These are phyloP conservation scores for Arnoldichthys spilopterus DNA, from an alignment of 2,797 vertebrate species.

Conservation along the genomic window DNA sequence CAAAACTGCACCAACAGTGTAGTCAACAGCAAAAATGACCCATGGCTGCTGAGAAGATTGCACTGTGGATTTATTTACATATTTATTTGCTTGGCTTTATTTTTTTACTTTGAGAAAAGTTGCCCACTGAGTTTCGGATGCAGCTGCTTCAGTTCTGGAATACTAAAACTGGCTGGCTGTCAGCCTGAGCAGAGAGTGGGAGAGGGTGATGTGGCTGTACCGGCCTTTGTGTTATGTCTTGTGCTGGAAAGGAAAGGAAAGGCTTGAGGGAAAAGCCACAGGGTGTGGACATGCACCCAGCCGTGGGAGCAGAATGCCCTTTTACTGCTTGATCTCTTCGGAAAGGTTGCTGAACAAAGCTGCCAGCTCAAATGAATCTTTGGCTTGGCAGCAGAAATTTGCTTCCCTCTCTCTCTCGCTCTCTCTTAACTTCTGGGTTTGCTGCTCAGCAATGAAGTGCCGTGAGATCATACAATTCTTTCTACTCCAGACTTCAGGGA, in stretches of 20 bases:
- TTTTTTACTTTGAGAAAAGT: not conserved
- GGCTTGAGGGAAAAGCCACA: slow-evolving; percentile 11
- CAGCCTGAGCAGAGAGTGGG: slow-evolving; percentile 1
- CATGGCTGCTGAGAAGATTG: slow-evolving; percentile 28
- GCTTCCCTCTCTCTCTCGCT: not conserved
- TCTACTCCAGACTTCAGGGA: not conserved
- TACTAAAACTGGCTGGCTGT: not conserved
- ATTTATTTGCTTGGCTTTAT: not conserved
- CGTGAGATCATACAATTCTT: not conserved
- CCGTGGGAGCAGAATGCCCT: slow-evolving; percentile 13
- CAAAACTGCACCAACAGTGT: not conserved
- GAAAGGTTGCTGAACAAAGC: slow-evolving; percentile 29
- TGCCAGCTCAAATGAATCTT: slow-evolving; percentile 13
- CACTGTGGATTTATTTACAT: not conserved
- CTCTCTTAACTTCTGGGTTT: not conserved
- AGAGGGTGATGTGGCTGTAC: slow-evolving; percentile 7
- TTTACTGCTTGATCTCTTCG: slow-evolving; percentile 10
- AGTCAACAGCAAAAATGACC: slow-evolving; percentile 20
- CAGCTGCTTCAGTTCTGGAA: slow-evolving; percentile 15
- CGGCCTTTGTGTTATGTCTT: slow-evolving; percentile 20
- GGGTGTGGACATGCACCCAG: slow-evolving; percentile 14
- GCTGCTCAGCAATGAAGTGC: not conserved
- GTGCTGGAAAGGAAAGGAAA: not conserved
- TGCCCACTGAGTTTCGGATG: not conserved
- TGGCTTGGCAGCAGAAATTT: not conserved